A percentile compares a stretch with the other conserved stretches of the same genome.
phyloP scores from a whole-genome alignment of 2,797 vertebrate species.

The Sebastes diaconus region DNA sequence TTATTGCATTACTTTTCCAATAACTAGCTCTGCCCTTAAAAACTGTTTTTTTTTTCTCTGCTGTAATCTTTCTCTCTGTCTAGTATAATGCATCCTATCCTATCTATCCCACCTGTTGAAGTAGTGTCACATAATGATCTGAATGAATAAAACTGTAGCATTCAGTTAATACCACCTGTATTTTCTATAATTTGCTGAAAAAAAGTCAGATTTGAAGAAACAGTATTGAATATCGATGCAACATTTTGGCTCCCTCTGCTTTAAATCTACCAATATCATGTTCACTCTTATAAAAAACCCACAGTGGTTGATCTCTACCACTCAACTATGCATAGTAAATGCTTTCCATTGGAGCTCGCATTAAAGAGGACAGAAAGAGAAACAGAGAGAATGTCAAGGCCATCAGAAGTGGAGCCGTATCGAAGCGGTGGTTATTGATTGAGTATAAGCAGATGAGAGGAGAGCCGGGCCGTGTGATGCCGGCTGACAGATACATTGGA shows the following conservation, averaged over 20 bases:
- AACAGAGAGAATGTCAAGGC: slow-evolving; percentile 30
- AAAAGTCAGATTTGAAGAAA: neutral
- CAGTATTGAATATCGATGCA: neutral
- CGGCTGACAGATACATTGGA: slow-evolving; percentile 39
- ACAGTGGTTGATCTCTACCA: neutral
- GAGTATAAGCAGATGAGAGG: slow-evolving; percentile 49
- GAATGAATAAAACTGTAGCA: neutral
- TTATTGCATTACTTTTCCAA: neutral
- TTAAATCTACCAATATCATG: neutral
- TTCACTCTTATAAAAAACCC: neutral
- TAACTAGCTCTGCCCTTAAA: neutral
- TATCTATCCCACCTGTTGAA: neutral
- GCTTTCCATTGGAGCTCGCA: neutral
- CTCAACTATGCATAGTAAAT: neutral
- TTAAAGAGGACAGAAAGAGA: neutral
- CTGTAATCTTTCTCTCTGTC: neutral
- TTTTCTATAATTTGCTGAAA: neutral
- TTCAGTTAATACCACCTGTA: neutral
- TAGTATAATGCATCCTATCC: neutral
- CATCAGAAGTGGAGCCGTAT: slow-evolving; percentile 25
- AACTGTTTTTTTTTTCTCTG: neutral
- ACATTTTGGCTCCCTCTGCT: neutral
- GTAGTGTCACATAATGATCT: neutral
- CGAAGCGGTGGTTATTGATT: slow-evolving; percentile 46
- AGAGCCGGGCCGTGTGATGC: slow-evolving; percentile 9